Percentiles rank a stretch among this genome's conserved stretches.
These are phyloP conservation scores for Coenonympha arcania DNA, from an alignment of 2,888 invertebrate genomes.

Conservation along the genomic window DNA sequence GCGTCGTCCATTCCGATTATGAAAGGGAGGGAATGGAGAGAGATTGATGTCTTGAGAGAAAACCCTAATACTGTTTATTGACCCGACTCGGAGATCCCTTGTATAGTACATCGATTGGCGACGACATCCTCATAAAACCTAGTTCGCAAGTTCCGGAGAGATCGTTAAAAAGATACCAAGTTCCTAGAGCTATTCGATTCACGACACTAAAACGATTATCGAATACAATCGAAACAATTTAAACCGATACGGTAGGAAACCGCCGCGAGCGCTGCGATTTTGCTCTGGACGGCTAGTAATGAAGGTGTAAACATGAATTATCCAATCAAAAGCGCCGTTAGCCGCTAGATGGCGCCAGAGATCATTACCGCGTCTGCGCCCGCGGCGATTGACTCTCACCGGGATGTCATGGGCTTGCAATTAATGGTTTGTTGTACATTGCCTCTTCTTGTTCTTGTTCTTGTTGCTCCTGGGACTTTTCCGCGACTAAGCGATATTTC, in stretches of 20 bases:
- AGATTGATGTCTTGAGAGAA: too few relatives aligned
- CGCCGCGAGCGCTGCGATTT: constrained; percentile 22
- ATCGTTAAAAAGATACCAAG: not conserved
- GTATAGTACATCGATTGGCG: too few relatives aligned
- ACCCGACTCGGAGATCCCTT: too few relatives aligned
- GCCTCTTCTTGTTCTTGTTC: too few relatives aligned
- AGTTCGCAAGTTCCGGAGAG: too few relatives aligned
- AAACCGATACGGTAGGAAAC: constrained; percentile 21
- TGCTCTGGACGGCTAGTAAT: constrained; percentile 33
- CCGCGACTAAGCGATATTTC: too few relatives aligned
- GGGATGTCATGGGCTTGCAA: not conserved
- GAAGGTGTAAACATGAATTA: constrained; percentile 61
- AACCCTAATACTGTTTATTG: too few relatives aligned
- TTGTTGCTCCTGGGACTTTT: too few relatives aligned
- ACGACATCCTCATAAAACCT: too few relatives aligned
- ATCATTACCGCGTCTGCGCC: constrained; percentile 54
- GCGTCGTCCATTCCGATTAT: too few relatives aligned
- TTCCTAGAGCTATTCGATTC: not conserved
- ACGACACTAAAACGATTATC: constrained; percentile 14
- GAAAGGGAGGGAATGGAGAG: too few relatives aligned
- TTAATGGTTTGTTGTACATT: too few relatives aligned
- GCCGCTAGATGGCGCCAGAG: constrained; percentile 53
- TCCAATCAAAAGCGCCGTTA: constrained; percentile 59
- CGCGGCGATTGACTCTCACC: constrained; percentile 31
- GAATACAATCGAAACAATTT: constrained; percentile 11